phyloP scores from a whole-genome alignment of 64 coral and sea anemone species.

The Porites lutea region DNA sequence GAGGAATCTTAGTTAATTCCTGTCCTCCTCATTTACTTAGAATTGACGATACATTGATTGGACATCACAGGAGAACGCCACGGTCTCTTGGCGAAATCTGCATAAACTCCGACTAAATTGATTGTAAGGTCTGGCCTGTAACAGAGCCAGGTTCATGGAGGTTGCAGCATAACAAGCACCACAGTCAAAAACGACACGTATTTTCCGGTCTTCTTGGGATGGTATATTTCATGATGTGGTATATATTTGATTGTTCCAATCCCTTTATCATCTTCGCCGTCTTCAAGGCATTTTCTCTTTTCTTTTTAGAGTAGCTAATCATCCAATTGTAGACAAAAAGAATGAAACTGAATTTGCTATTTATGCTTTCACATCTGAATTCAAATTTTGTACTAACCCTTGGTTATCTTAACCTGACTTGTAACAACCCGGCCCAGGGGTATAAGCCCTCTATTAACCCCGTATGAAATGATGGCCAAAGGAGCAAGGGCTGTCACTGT shows the following conservation, averaged over 20 bases:
- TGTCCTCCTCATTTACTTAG: conserved; percentile 11
- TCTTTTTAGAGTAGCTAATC: too few relatives aligned
- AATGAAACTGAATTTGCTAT: too few relatives aligned
- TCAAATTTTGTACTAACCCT: too few relatives aligned
- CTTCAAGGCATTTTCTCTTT: too few relatives aligned
- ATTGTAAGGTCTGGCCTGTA: conserved; percentile 33
- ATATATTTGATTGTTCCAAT: neutral
- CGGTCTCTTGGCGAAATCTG: neutral
- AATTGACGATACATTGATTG: conserved; percentile 47
- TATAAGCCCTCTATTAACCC: too few relatives aligned
- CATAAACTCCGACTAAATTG: conserved; percentile 21
- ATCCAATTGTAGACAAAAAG: too few relatives aligned
- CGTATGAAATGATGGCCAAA: too few relatives aligned
- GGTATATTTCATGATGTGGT: conserved; percentile 25
- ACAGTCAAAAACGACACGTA: conserved; percentile 40
- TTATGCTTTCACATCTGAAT: too few relatives aligned
- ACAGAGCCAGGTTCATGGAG: conserved; percentile 5
- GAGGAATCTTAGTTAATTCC: too few relatives aligned
- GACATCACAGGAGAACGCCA: conserved; percentile 4
- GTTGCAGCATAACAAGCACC: conserved; percentile 2
- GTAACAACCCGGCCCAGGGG: too few relatives aligned
- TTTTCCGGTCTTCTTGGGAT: conserved; percentile 26
- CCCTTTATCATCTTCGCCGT: neutral
- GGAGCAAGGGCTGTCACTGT: too few relatives aligned
- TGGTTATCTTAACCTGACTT: too few relatives aligned